These are phyloP conservation scores for Colistium nudipinnis DNA, from an alignment of 2,113 vertebrate genomes.

Conservation along the genomic window DNA sequence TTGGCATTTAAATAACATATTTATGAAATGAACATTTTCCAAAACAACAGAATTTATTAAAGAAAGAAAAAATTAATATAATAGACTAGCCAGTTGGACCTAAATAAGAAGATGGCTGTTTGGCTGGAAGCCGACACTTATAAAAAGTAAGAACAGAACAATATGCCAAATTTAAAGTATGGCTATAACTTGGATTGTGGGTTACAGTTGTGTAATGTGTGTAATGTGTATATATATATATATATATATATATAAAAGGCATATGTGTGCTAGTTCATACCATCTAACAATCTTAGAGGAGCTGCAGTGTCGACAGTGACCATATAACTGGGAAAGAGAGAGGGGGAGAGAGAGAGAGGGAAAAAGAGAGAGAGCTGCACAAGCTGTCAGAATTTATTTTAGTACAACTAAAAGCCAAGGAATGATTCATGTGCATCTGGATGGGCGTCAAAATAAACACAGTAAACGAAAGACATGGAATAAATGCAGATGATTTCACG, in stretches of 20 bases:
- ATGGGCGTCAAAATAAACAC: not conserved
- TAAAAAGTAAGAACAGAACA: not conserved
- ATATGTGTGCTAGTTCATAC: not conserved
- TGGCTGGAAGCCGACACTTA: slow-evolving; percentile 1
- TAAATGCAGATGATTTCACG: not conserved
- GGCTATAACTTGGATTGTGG: not conserved
- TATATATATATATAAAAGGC: too few species aligned
- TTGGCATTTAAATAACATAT: too few species aligned
- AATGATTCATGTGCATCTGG: not conserved
- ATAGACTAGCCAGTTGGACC: not conserved
- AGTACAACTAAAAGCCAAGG: slow-evolving; percentile 10
- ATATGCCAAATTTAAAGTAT: not conserved
- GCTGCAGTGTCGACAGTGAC: not conserved
- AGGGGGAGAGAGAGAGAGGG: too few species aligned
- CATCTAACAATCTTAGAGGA: not conserved
- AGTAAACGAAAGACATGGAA: too few species aligned
- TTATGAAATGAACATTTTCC: too few species aligned
- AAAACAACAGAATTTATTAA: not conserved
- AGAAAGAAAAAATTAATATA: not conserved
- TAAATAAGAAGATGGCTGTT: not conserved
- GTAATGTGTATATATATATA: too few species aligned
- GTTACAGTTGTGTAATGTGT: not conserved
- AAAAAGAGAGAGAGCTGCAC: too few species aligned
- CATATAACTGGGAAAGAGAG: too few species aligned
- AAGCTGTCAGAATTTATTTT: too few species aligned